Conservation (phyloP, 2,113 vertebrate species). For the Poeciliopsis occidentalis region DNA sequence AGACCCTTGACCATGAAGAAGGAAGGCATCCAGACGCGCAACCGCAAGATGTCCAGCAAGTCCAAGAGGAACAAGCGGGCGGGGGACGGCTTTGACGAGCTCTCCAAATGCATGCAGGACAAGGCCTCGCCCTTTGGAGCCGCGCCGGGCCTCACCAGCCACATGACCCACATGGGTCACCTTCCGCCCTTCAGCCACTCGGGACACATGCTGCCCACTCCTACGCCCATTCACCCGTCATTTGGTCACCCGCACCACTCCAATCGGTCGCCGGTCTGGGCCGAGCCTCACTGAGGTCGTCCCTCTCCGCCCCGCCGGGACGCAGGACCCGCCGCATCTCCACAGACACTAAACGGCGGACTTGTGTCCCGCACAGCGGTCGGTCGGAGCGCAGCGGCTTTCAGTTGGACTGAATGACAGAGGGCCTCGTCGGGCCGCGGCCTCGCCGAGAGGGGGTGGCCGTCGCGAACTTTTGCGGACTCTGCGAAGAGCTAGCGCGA, state of each 20-base stretch:
- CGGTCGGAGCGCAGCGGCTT: constrained; percentile 39
- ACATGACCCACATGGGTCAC: constrained; percentile 96
- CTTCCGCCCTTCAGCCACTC: constrained; percentile 95
- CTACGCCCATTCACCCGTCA: constrained; percentile 96
- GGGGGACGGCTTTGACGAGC: constrained; percentile 92
- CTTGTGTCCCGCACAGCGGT: constrained; percentile 58
- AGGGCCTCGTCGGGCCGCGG: constrained; percentile 35
- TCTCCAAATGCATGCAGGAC: constrained; percentile 98
- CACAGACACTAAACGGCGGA: constrained; percentile 67
- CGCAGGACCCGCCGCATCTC: constrained; percentile 47
- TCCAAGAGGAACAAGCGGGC: constrained; percentile 96
- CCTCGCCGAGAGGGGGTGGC: constrained; percentile 41
- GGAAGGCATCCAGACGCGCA: constrained; percentile 98
- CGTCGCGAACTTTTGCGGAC: constrained; percentile 41
- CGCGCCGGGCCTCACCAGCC: constrained; percentile 86
- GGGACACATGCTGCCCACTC: constrained; percentile 97
- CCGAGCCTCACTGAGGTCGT: constrained; percentile 81
- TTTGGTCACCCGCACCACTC: constrained; percentile 91
- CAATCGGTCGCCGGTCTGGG: constrained; percentile 96
- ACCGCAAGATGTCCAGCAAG: constrained; percentile 99
- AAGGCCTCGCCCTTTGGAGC: constrained; percentile 90
- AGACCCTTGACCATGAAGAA: constrained; percentile 99
- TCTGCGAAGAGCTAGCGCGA: constrained; percentile 48
- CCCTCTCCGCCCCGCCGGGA: neutral
- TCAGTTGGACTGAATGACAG: constrained; percentile 52